Percentiles rank a stretch among this genome's conserved stretches.
Evolutionary conservation across 1,140 invertebrate species (phyloP).

Genomic region (Calephelis nemesis): DNA sequence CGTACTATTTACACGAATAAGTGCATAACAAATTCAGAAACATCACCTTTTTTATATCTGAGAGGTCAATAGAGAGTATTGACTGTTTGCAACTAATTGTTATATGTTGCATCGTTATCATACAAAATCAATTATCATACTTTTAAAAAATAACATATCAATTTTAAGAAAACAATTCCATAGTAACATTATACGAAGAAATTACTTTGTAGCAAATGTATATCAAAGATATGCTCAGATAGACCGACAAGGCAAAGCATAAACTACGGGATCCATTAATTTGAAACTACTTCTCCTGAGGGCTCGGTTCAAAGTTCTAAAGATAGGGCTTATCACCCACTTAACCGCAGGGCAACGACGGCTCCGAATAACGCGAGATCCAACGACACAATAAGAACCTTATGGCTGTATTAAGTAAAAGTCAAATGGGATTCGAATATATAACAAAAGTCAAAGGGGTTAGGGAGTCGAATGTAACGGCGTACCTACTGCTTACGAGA

Average conservation of each 20-base stretch:
- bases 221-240: constrained; percentile 3
- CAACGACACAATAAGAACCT: constrained; percentile 37
- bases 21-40: too few species aligned
- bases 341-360: constrained; percentile 39
- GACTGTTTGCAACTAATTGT: too few species aligned
- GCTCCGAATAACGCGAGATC: constrained; percentile 21
- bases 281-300: constrained; percentile 26
- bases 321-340: constrained; percentile 44
- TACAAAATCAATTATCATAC: too few species aligned
- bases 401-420: constrained; percentile 35
- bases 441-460: too few species aligned
- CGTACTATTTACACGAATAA: too few species aligned
- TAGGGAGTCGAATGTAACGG: neutral
- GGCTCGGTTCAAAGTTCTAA: constrained; percentile 38
- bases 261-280: constrained; percentile 19
- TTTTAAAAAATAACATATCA: too few species aligned
- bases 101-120: too few species aligned
- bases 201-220: neutral
- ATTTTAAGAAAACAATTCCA: too few species aligned
- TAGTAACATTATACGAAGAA: too few species aligned
- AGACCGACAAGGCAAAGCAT: constrained; percentile 12
- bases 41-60: too few species aligned
- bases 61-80: too few species aligned
- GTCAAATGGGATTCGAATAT: constrained; percentile 26
- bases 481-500: constrained; percentile 5